Percentiles rank a stretch among this genome's conserved stretches.
Evolutionary conservation across 1,140 invertebrate genomes (phyloP).

Genomic region (Penaeus chinensis): DNA sequence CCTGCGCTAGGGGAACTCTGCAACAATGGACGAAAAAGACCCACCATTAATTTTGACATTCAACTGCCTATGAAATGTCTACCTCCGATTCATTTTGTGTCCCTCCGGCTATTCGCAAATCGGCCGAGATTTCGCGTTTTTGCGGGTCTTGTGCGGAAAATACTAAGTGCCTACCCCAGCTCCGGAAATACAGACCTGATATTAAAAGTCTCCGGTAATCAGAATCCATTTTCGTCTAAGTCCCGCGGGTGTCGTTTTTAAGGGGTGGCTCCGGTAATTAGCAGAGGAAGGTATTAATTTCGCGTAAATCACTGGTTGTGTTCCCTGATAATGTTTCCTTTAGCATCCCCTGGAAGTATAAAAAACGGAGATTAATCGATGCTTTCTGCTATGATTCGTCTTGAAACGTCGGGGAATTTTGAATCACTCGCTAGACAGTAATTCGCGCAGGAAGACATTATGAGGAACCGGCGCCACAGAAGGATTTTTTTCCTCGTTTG

Average conservation of each 20-base stretch:
- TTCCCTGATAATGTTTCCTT: constrained; percentile 52
- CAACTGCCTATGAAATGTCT: constrained; percentile 52
- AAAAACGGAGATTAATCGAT: constrained; percentile 56
- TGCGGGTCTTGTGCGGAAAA: background rate
- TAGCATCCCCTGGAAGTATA: constrained; percentile 47
- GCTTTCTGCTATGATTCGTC: constrained; percentile 46
- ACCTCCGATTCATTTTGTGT: constrained; percentile 34
- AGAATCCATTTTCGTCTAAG: constrained; percentile 50
- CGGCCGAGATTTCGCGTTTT: too few species aligned
- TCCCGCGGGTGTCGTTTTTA: constrained; percentile 56
- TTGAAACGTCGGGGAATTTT: constrained; percentile 40
- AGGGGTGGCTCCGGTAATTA: constrained; percentile 53
- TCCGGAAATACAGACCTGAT: constrained; percentile 14
- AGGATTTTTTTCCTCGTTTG: too few species aligned
- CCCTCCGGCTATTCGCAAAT: constrained; percentile 24
- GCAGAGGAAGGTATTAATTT: constrained; percentile 61
- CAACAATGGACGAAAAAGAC: constrained; percentile 29
- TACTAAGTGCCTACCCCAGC: background rate
- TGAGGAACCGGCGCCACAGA: too few species aligned
- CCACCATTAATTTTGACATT: constrained; percentile 53
- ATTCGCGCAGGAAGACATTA: background rate
- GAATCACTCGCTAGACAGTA: constrained; percentile 17
- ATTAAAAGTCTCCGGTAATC: constrained; percentile 36
- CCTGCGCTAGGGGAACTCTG: background rate
- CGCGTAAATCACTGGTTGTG: constrained; percentile 58